Evolutionary conservation across 2,888 invertebrate genomes (phyloP), one percentile per base, ranked within the genome.

Genomic region (Harpalus rubripes): DNA sequence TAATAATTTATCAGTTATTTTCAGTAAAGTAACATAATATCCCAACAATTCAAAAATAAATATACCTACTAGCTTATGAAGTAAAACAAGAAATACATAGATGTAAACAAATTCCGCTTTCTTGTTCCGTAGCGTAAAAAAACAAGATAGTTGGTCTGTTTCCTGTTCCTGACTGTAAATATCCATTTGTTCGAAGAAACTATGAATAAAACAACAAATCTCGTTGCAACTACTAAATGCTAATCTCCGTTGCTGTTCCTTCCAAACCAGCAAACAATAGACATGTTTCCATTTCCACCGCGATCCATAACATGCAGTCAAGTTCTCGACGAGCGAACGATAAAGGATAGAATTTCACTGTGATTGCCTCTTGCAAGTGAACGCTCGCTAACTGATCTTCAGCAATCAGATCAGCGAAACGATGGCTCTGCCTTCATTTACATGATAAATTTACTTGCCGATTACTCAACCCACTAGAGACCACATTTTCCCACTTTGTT

Each of bases 251-350:
- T 12, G 65, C 22, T 65, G 65, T 65, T 65, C 65, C 26, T 26
- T 65, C 65, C 65, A 65, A 65, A 65, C 26, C 65, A 65, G 26
- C 65, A 65, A 65, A 65, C 65, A 65, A 65, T 65, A 65, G 65
- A 65, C 65, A 65, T 65, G 65, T 65, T 65, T 65, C 65, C 65
- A 65, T 65, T 65, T 26, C 65, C 65, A 65, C 16, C 15, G 15
- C 59, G 65, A 65, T 65, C 12, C 26, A 32, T 32, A 65, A 32
- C 32, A 65, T 65, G 18, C 65, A 65, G 65, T 8, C 65, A 32
- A 65, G 8, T n/a, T 12, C 65, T 32, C 32, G 32, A 65, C 6
- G 59, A 59, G 32, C 65, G n/a, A 65, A 65, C 10, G 65, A 18
- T 22, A 65, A 65, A 26, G 65, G 65, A 65, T 65, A 65, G 65